These are phyloP conservation scores for Drosophila diplacantha DNA, from an alignment of 2,888 invertebrate species.

Conservation along the genomic window DNA sequence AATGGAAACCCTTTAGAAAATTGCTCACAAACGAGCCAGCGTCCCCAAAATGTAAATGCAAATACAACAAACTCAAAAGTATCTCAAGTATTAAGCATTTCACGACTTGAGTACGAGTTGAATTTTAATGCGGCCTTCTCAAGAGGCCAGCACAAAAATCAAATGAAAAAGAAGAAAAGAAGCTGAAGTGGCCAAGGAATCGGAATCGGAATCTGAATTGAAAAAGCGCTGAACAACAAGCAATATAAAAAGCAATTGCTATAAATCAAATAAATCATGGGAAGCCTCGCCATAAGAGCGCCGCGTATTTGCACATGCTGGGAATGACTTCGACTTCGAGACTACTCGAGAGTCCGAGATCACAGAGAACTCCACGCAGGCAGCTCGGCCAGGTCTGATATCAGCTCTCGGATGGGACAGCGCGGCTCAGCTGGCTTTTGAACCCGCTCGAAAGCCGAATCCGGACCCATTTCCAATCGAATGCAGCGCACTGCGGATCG, in stretches of 20 bases:
- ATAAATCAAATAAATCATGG: constrained; percentile 61
- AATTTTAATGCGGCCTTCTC: constrained; percentile 63
- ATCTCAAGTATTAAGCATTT: constrained; percentile 67
- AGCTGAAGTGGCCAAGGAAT: constrained; percentile 57
- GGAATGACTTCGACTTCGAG: constrained; percentile 30
- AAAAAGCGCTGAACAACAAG: constrained; percentile 34
- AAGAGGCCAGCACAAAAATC: constrained; percentile 29
- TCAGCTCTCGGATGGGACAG: constrained; percentile 4
- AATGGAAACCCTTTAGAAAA: constrained; percentile 58
- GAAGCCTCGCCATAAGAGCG: constrained; percentile 27
- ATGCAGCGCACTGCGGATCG: constrained; percentile 1
- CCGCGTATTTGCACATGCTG: constrained; percentile 49
- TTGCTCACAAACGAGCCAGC: constrained; percentile 22
- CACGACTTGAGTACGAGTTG: constrained; percentile 57
- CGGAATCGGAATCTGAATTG: constrained; percentile 26
- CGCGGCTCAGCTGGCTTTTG: constrained; percentile 11
- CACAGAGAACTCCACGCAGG: constrained; percentile 21
- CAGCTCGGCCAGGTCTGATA: constrained; percentile 18
- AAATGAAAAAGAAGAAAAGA: constrained; percentile 21
- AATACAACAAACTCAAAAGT: constrained; percentile 51
- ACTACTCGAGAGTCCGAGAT: constrained; percentile 36
- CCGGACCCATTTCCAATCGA: constrained; percentile 9
- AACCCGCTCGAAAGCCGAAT: constrained; percentile 25
- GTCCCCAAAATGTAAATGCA: constrained; percentile 43
- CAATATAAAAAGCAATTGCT: constrained; percentile 55